Conservation (phyloP, 2,113 vertebrate species). For the Phalacrocorax brasilianus region DNA sequence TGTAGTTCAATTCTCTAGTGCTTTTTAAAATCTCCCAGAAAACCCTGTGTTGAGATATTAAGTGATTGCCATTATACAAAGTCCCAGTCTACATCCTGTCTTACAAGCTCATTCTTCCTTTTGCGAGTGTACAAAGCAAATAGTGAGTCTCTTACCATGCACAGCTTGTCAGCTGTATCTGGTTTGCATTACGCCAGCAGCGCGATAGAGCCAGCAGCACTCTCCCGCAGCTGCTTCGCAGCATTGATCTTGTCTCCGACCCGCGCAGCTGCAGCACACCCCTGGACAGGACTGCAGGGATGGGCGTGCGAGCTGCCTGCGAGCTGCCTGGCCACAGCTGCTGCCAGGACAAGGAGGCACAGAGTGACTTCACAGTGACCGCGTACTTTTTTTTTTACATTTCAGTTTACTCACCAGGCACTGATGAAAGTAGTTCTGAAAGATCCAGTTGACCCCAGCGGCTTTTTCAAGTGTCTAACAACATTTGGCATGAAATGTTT, state of each 20-base stretch:
- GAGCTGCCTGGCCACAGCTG: background rate
- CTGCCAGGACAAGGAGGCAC: background rate
- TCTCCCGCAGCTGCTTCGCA: background rate
- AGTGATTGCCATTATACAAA: background rate
- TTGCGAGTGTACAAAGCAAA: accelerated
- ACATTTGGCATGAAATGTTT: background rate
- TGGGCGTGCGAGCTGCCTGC: accelerated
- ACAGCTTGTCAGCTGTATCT: too few species aligned
- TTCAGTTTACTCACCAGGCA: background rate
- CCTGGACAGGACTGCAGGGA: accelerated
- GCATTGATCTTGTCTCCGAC: background rate
- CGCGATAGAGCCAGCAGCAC: background rate
- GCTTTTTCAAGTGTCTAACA: background rate
- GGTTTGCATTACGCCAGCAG: background rate
- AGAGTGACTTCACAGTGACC: background rate
- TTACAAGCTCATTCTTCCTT: background rate
- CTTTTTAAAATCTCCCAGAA: background rate
- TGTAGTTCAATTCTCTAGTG: background rate
- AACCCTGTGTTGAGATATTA: background rate
- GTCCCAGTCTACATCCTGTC: background rate
- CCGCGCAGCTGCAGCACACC: background rate
- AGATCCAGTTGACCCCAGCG: background rate
- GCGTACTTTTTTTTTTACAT: accelerated
- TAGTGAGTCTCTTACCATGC: background rate
- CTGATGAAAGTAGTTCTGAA: background rate